Base-by-base conservation (phyloP, 2,113 vertebrate genomes). In the Pachypanchax playfairii region DNA sequence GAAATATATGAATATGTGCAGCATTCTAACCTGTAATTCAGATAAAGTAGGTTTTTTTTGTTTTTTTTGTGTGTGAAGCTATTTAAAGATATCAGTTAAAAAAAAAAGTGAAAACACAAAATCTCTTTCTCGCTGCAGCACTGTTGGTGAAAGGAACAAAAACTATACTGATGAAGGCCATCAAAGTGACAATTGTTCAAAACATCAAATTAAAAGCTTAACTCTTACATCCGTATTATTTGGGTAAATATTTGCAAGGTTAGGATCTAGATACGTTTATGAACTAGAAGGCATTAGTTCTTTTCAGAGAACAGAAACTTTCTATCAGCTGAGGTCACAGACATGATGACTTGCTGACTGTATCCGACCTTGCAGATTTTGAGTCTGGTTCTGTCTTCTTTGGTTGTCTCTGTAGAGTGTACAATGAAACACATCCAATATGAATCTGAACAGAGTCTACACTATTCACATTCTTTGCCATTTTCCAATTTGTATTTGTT, bases 81-180 rank as follows among this genome's bases (percentile, higher is more conserved):
- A 29, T 56, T 77, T 13, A 65, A 50, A 58, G 58, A n/a, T 49
- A 59, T 55, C 13, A 36, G 64, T 64, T 41, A 59, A 31, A 69
- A 31, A 72, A 60, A 59, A 52, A 29, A 36, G 64, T 64, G 33
- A 59, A 31, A 69, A 31, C 69, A 60, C 55, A 52, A 29, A 10
- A 26, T 46, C 6, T 33, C 55, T 20, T 60, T 26, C 31, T 52
- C 2, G 17, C 33, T 20, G 14, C 48, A 63, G 43, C 28, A 9
- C 20, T 2, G 12, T 20, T 53, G 21, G 24, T 31, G 3, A 12
- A 41, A 6, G 14, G 14, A 38, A 24, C 6, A n/a, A 47, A 26
- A 42, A 54, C 46, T n/a, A n/a, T n/a, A n/a, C n/a, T 8, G 36
- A 53, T 4, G 18, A 70, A 73, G 60, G 49, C 15, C 52, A 73